Evolutionary conservation across 53 echinoderm and acorn worm species (phyloP).

Genomic region (Patiria pectinifera): DNA sequence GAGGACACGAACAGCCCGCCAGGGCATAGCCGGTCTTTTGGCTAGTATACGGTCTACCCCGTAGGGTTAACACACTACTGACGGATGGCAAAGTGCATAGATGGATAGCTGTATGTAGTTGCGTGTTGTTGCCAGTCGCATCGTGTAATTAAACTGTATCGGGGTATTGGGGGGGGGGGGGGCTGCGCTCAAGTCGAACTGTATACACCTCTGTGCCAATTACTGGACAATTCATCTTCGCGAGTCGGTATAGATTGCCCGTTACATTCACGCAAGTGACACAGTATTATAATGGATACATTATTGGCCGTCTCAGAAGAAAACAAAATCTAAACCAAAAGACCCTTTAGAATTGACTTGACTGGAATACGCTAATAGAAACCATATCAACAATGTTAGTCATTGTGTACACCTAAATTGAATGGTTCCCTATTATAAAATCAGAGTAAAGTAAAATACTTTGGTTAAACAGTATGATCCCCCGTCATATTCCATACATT

Average conservation of each 20-base stretch:
- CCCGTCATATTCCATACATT: background rate
- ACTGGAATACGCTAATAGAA: background rate
- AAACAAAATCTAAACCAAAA: background rate
- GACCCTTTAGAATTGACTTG: too few species aligned
- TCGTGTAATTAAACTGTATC: background rate
- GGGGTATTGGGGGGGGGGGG: too few species aligned
- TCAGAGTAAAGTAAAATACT: conserved; percentile 12
- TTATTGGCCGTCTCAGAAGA: background rate
- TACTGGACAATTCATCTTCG: background rate
- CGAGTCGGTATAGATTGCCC: background rate
- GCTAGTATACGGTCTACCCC: background rate
- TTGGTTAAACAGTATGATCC: conserved; percentile 26
- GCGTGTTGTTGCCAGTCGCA: background rate
- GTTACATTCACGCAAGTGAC: background rate
- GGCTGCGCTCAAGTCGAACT: background rate
- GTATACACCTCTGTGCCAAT: background rate
- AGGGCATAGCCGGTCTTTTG: background rate
- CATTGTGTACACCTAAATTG: background rate
- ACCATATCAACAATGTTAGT: background rate
- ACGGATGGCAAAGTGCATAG: background rate
- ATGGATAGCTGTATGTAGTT: background rate
- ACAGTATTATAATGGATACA: background rate
- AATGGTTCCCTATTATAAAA: background rate
- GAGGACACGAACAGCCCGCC: background rate
- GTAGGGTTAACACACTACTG: background rate